Percentiles rank a stretch among this genome's conserved stretches.
These are phyloP conservation scores for Pristionchus arcanus DNA, from an alignment of 2,888 invertebrate genomes.

Conservation along the genomic window DNA sequence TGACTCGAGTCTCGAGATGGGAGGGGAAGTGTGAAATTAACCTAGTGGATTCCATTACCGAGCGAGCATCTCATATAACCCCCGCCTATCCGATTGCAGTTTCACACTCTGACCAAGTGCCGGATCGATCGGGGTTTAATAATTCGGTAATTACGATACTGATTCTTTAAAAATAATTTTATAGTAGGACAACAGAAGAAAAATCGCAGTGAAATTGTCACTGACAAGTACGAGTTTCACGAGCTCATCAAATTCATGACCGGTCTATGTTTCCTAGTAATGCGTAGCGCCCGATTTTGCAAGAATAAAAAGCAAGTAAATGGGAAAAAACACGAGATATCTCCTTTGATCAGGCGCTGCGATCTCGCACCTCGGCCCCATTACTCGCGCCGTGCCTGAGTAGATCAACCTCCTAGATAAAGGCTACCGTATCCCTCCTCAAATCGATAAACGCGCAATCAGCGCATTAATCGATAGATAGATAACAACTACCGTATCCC, in stretches of 20 bases:
- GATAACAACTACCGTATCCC: not conserved
- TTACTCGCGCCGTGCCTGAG: conserved; percentile 14
- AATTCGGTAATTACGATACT: too few relatives aligned
- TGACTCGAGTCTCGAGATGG: not conserved
- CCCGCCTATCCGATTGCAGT: conserved; percentile 29
- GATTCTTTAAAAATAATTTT: not conserved
- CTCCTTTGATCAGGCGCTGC: too few relatives aligned
- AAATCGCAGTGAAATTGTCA: not conserved
- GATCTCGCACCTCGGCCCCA: not conserved
- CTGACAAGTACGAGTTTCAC: not conserved
- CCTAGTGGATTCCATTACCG: conserved; percentile 45
- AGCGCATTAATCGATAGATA: not conserved
- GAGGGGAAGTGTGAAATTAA: conserved; percentile 35
- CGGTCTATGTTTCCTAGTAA: not conserved
- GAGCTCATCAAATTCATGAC: not conserved
- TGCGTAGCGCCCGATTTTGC: not conserved
- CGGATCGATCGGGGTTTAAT: not conserved
- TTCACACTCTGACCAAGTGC: not conserved
- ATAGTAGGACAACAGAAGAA: too few relatives aligned
- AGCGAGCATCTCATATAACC: not conserved
- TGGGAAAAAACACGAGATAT: not conserved
- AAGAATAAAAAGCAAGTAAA: not conserved
- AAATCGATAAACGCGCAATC: not conserved
- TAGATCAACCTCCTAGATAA: not conserved
- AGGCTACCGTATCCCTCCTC: not conserved